A percentile compares a stretch with the other conserved stretches of the same genome.
Conservation (phyloP, 2,888 invertebrate species). For the Athalia cordata region DNA sequence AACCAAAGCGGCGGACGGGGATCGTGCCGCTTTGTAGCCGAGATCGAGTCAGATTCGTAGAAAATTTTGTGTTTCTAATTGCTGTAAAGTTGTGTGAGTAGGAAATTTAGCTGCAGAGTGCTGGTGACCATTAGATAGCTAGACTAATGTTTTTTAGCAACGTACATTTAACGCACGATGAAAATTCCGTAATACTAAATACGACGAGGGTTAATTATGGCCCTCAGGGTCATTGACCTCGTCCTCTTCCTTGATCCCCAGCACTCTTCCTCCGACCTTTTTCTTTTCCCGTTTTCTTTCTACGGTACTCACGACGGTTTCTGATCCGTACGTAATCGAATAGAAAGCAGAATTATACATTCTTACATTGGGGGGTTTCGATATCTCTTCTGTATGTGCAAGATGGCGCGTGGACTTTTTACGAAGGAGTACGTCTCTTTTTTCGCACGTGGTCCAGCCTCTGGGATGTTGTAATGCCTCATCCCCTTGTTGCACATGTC, state of each 20-base stretch:
- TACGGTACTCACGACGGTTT: conserved; percentile 12
- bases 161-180: conserved; percentile 29
- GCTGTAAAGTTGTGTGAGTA: not conserved
- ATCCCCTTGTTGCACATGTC: conserved; percentile 67
- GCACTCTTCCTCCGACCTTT: conserved; percentile 34
- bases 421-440: conserved; percentile 64
- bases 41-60: too few species aligned
- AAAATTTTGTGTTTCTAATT: too few species aligned
- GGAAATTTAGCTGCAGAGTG: conserved; percentile 16
- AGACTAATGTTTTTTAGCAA: not conserved
- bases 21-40: too few species aligned
- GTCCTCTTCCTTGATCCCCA: conserved; percentile 28
- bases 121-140: conserved; percentile 28
- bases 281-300: not conserved
- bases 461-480: conserved; percentile 61
- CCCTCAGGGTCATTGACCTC: not conserved
- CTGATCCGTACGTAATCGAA: conserved; percentile 21
- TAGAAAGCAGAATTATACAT: conserved; percentile 36
- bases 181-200: not conserved
- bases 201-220: conserved; percentile 1
- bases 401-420: conserved; percentile 65
- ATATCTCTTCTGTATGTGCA: conserved; percentile 66
- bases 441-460: conserved; percentile 51
- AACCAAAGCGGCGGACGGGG: too few species aligned
- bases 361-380: conserved; percentile 59